phyloP scores from a whole-genome alignment of 2,888 invertebrate genomes.

The Syrista parreyssii region DNA sequence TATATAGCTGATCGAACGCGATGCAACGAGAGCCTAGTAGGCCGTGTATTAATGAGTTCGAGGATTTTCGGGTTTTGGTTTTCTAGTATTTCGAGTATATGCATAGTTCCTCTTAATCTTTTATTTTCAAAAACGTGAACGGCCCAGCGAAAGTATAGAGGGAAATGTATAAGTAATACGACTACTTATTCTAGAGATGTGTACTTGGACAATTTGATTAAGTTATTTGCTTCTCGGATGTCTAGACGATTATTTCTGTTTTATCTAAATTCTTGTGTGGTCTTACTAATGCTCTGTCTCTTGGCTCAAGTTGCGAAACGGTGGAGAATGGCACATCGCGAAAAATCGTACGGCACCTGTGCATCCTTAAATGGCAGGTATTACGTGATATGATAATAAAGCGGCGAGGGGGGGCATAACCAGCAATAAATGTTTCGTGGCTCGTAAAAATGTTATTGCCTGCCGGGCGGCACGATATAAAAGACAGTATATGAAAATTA shows the following conservation, averaged over 20 bases:
- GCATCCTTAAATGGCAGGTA: constrained; percentile 37
- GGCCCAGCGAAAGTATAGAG: no score
- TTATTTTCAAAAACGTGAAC: background rate
- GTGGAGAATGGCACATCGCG: background rate
- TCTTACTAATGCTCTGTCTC: no score
- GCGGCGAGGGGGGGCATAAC: constrained; percentile 39
- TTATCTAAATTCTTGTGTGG: no score
- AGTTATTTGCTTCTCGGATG: no score
- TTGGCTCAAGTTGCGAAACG: background rate
- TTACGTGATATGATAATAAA: constrained; percentile 51
- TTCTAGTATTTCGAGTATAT: background rate
- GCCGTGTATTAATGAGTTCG: background rate
- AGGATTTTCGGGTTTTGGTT: background rate
- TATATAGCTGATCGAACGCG: constrained; percentile 49
- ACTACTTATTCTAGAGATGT: no score
- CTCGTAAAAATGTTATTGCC: constrained; percentile 61
- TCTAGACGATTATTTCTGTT: no score
- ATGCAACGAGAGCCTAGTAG: background rate
- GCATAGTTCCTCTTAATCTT: background rate
- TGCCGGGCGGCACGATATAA: constrained; percentile 40
- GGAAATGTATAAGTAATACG: no score
- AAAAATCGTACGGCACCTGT: constrained; percentile 32
- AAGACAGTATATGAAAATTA: constrained; percentile 37
- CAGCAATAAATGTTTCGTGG: constrained; percentile 60
- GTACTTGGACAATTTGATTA: no score